Percentiles rank a stretch among this genome's conserved stretches.
Evolutionary conservation across 2,888 invertebrate genomes (phyloP).

Genomic region (Tetragnatha montana): DNA sequence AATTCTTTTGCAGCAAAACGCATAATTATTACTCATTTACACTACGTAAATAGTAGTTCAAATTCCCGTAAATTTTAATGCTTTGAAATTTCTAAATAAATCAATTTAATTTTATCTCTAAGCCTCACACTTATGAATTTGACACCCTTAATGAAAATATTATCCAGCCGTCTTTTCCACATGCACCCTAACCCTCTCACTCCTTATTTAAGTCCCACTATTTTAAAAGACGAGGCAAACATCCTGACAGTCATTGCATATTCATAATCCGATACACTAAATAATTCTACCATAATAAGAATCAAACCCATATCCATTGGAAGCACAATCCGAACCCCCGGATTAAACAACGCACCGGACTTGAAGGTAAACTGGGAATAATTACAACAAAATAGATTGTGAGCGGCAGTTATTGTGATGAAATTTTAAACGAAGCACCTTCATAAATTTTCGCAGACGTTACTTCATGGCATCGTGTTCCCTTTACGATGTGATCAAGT

Average conservation of each 20-base stretch:
- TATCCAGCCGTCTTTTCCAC: background rate
- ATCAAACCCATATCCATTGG: background rate
- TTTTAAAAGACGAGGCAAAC: background rate
- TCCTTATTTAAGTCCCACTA: background rate
- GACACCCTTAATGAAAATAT: background rate
- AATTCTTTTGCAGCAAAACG: no score
- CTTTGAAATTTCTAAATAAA: no score
- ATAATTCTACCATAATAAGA: slow-evolving; percentile 19
- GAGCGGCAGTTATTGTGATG: slow-evolving; percentile 40
- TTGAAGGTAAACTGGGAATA: slow-evolving; percentile 54
- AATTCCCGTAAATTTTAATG: no score
- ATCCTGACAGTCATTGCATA: background rate
- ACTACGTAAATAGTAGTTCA: no score
- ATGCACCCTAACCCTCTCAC: background rate
- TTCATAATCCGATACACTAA: background rate
- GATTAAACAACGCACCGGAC: slow-evolving; percentile 18
- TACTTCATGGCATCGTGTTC: slow-evolving; percentile 27
- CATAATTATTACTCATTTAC: no score
- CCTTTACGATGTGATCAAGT: slow-evolving; percentile 55
- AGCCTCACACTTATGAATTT: no score
- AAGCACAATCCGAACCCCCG: background rate
- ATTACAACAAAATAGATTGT: slow-evolving; percentile 52
- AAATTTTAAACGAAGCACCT: slow-evolving; percentile 50
- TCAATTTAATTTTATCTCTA: no score
- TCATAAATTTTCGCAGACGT: slow-evolving; percentile 41